phyloP scores from a whole-genome alignment of 2,888 invertebrate genomes.

The Schizotus pectinicornis region DNA sequence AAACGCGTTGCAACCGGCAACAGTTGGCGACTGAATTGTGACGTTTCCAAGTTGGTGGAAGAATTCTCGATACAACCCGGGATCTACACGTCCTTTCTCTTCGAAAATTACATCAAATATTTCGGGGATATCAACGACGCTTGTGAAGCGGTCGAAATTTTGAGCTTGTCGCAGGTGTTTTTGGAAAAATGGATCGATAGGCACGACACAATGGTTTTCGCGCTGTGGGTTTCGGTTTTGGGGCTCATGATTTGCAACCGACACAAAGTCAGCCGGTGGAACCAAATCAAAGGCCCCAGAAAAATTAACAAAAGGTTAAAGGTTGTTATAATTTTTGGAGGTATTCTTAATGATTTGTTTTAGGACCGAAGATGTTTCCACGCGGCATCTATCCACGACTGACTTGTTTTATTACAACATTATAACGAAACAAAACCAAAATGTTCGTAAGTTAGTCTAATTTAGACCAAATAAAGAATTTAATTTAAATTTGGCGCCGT shows the following conservation, averaged over 20 bases:
- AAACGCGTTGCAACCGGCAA: constrained; percentile 63
- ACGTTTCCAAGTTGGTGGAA: constrained; percentile 70
- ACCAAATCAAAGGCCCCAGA: constrained; percentile 68
- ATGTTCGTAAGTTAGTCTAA: constrained; percentile 36
- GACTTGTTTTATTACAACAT: constrained; percentile 49
- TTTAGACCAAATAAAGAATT: constrained; percentile 16
- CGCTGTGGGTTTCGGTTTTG: constrained; percentile 68
- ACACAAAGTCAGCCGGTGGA: constrained; percentile 74
- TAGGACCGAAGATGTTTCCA: constrained; percentile 3
- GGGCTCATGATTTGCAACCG: constrained; percentile 76
- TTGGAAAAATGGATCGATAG: constrained; percentile 67
- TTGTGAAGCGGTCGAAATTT: constrained; percentile 65
- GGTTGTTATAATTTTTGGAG: constrained; percentile 5
- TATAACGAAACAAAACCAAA: constrained; percentile 39
- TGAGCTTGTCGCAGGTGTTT: constrained; percentile 76
- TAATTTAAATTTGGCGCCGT: constrained; percentile 9
- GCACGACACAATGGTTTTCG: constrained; percentile 57
- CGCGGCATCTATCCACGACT: constrained; percentile 29
- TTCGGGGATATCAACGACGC: constrained; percentile 67
- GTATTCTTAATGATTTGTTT: constrained; percentile 2
- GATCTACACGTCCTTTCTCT: constrained; percentile 71
- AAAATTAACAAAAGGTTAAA: constrained; percentile 46
- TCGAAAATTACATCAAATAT: constrained; percentile 72
- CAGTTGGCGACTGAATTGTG: constrained; percentile 63
- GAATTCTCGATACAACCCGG: constrained; percentile 72